A percentile compares a stretch with the other conserved stretches of the same genome.
Conservation (phyloP, 2,888 invertebrate species). For the Cetonia aurata region DNA sequence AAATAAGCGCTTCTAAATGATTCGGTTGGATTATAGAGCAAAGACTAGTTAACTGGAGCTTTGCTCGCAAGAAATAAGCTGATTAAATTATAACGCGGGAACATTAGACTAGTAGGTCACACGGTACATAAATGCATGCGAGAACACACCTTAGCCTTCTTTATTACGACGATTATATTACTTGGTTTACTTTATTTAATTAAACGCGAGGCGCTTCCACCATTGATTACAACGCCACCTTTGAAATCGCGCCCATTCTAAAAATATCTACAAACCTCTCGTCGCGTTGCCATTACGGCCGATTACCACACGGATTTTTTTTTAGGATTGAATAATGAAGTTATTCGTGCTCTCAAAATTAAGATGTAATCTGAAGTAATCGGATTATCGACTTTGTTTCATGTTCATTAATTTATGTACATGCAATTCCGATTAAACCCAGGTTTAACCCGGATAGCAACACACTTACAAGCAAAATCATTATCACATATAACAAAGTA, state of each 20-base stretch:
- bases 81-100: background rate
- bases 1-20: too few relatives aligned
- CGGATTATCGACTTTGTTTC: slow-evolving; percentile 1
- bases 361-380: background rate
- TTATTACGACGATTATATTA: slow-evolving; percentile 1
- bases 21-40: too few relatives aligned
- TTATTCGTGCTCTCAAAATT: background rate
- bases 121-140: background rate
- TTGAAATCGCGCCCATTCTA: background rate
- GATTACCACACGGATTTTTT: background rate
- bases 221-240: slow-evolving; percentile 1
- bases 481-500: too few relatives aligned
- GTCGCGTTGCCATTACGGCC: too few relatives aligned
- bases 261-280: background rate
- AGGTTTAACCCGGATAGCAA: too few relatives aligned
- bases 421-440: too few relatives aligned
- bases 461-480: too few relatives aligned
- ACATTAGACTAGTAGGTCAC: background rate
- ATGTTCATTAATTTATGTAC: background rate
- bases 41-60: too few relatives aligned
- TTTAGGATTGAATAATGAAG: slow-evolving; percentile 3
- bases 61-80: background rate
- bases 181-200: slow-evolving; percentile 5
- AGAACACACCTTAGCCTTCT: slow-evolving; percentile 7
- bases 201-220: slow-evolving; percentile 2